Evolutionary conservation across 2,888 invertebrate species (phyloP).

Genomic region (Poecilobothrus nobilitatus): DNA sequence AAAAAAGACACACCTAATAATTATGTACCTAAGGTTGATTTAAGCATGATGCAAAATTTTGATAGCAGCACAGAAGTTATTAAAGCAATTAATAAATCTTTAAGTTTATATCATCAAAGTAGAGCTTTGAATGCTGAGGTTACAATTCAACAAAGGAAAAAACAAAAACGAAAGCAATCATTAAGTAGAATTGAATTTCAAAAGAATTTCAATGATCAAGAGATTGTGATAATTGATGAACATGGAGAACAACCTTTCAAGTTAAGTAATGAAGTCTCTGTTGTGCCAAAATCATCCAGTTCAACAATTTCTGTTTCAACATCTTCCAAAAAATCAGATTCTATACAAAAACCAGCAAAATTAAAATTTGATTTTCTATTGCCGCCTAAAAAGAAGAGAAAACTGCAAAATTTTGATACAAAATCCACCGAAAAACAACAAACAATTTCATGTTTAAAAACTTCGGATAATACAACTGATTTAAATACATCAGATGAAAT

Average conservation of each 20-base stretch:
- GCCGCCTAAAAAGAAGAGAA: background rate
- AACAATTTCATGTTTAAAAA: background rate
- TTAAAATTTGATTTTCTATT: background rate
- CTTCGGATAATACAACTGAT: background rate
- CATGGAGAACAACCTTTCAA: conserved; percentile 7
- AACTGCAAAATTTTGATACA: background rate
- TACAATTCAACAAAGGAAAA: conserved; percentile 9
- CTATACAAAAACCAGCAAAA: background rate
- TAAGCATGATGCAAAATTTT: background rate
- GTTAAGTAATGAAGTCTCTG: background rate
- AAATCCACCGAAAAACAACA: background rate
- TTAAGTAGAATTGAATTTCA: background rate
- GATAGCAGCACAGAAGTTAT: background rate
- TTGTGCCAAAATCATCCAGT: background rate
- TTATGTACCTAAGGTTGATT: background rate
- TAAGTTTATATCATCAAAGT: background rate
- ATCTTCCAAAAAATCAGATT: background rate
- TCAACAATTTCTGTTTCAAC: background rate
- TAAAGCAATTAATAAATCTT: background rate
- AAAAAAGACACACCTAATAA: background rate
- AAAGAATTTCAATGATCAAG: conserved; percentile 4
- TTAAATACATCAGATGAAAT: background rate
- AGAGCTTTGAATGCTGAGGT: background rate
- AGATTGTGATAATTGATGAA: conserved; percentile 10
- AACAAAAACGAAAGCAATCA: conserved; percentile 10